These are phyloP conservation scores for Steatocranus sp. DNA, from an alignment of 2,797 vertebrate genomes.

Conservation along the genomic window DNA sequence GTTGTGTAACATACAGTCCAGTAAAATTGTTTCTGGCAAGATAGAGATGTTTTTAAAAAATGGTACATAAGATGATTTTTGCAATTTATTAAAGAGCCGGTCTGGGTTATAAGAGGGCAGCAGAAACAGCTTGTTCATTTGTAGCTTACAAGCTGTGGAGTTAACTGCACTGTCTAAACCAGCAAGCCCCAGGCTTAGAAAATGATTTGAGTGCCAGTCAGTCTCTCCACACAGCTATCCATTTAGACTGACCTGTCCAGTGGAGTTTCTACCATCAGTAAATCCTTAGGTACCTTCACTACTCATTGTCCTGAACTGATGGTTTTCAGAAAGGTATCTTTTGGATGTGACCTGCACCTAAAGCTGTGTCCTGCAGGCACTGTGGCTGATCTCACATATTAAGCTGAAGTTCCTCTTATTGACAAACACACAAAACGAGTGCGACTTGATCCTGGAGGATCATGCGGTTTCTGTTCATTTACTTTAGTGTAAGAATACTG, in stretches of 20 bases:
- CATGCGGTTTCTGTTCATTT: not conserved
- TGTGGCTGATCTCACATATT: constrained; percentile 16
- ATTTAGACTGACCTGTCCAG: not conserved
- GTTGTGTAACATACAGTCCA: not conserved
- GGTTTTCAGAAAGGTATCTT: not conserved
- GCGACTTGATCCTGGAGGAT: not conserved
- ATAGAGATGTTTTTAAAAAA: not conserved
- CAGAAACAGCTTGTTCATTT: not conserved
- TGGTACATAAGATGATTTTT: not conserved
- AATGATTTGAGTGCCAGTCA: constrained; percentile 6
- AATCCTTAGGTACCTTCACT: constrained; percentile 3
- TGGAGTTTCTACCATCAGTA: constrained; percentile 6
- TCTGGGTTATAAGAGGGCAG: not conserved
- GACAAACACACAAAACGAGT: not conserved
- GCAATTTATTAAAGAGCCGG: not conserved
- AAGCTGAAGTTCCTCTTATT: not conserved
- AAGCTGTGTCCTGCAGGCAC: not conserved
- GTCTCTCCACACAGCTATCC: not conserved
- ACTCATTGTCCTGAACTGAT: not conserved
- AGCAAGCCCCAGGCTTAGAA: not conserved
- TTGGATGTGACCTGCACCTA: constrained; percentile 7
- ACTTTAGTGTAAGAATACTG: not conserved
- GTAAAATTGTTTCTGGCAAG: not conserved
- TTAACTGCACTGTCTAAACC: not conserved
- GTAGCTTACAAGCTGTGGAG: not conserved